Base-by-base conservation (phyloP, 2,113 vertebrate genomes). In the Cardinalis cardinalis region DNA sequence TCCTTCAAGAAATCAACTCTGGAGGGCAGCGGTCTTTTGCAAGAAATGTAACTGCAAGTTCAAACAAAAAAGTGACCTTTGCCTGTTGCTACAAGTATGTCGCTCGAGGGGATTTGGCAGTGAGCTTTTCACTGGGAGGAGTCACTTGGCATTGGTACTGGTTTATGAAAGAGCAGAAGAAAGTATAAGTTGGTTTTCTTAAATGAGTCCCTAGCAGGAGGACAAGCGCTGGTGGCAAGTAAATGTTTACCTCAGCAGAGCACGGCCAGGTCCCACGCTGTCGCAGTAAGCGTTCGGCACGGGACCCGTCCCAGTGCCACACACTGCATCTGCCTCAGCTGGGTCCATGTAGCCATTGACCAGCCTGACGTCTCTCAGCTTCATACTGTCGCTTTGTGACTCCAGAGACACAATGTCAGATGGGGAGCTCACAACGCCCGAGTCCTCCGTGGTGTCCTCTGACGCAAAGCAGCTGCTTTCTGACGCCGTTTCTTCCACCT, bases 401-500 rank as follows among this genome's bases (percentile, higher is more conserved):
- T 98, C 97, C 94, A 98, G 97, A 15, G 98, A 98, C 6, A 98
- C 87, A 41, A 96, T 84, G 88, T 99, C 98, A 12, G 98, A 98
- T 0, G 98, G 98, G 41, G 98, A 98, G 94, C 97, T 98, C 92
- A 98, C 86, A 52, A 98, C 95, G 18, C 98, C 97, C 0, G 98
- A 98, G 96, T 99, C 98, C 89, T 99, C 99, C 0, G 97, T 98
- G 48, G 97, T 98, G 72, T 98, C 98, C 84, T 99, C 99, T 6
- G 98, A 99, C 6, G 98, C 97, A 4, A 98, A 98, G 15, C 98
- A 99, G 97, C 98, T 98, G 92, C 95, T 96, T 56, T 99, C 91
- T 3, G 99, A 99, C 21, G 94, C 81, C 0, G 98, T 98, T 95
- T 99, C 99, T 89, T 98, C 97, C 4, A 96, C 95, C 77, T 98